Evolutionary conservation across 2,797 vertebrate genomes (phyloP).

Genomic region (Crenuchus spilurus): DNA sequence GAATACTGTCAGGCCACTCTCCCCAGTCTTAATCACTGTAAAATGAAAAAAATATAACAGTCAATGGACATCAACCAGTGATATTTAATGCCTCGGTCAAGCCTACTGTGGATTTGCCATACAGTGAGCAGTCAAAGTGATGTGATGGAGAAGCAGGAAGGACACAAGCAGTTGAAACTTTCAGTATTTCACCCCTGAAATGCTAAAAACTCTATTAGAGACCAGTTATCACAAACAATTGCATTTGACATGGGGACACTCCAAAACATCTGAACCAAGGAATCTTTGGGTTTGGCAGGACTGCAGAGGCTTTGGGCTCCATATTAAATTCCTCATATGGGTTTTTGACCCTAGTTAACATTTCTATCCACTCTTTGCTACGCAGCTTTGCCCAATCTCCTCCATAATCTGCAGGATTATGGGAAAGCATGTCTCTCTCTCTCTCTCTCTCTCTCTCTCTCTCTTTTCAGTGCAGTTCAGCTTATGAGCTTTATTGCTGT

Average conservation of each 20-base stretch:
- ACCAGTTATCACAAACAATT: too few relatives aligned
- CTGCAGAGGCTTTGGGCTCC: conserved; percentile 48
- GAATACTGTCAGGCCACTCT: conserved; percentile 82
- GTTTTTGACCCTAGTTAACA: conserved; percentile 30
- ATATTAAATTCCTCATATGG: conserved; percentile 47
- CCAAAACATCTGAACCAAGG: too few relatives aligned
- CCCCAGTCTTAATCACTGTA: conserved; percentile 83
- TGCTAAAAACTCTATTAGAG: too few relatives aligned
- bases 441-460: not conserved
- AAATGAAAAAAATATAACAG: not conserved
- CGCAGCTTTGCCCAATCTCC: conserved; percentile 36
- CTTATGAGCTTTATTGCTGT: not conserved
- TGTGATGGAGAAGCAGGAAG: too few relatives aligned
- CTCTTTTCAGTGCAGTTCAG: not conserved
- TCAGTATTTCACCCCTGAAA: too few relatives aligned
- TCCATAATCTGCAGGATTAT: conserved; percentile 50
- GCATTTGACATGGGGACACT: too few relatives aligned
- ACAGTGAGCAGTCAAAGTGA: too few relatives aligned
- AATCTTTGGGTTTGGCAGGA: not conserved
- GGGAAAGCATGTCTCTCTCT: conserved; percentile 10
- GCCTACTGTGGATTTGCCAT: too few relatives aligned
- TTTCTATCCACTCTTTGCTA: conserved; percentile 21
- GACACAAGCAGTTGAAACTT: too few relatives aligned
- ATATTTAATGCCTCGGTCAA: too few relatives aligned
- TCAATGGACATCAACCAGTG: not conserved